A percentile compares a stretch with the other conserved stretches of the same genome.
These are phyloP conservation scores for Lingula anatina DNA, from an alignment of 2,888 invertebrate genomes.

Conservation along the genomic window DNA sequence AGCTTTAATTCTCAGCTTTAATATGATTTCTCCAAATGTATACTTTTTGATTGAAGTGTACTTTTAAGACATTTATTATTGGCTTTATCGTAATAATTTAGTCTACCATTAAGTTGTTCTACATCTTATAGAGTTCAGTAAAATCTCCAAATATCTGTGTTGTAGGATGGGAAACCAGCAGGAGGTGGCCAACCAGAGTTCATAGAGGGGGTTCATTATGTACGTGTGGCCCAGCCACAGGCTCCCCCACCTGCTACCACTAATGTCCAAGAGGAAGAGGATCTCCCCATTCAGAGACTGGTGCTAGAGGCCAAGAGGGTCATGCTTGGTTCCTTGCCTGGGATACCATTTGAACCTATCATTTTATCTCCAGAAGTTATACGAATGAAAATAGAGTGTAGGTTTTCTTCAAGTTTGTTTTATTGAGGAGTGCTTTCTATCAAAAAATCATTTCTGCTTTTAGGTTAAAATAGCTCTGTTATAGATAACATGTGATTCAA, in stretches of 20 bases:
- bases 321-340: slow-evolving; percentile 79
- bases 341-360: slow-evolving; percentile 70
- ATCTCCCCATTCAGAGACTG: slow-evolving; percentile 2
- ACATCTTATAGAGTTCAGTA: too few species aligned
- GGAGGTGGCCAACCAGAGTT: background rate
- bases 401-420: too few species aligned
- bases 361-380: slow-evolving; percentile 55
- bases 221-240: background rate
- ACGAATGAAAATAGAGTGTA: slow-evolving; percentile 24
- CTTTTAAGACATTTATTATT: too few species aligned
- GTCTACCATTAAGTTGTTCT: too few species aligned
- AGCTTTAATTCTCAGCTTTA: too few species aligned
- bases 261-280: background rate
- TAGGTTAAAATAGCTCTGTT: slow-evolving; percentile 2
- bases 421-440: background rate
- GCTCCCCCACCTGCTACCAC: background rate
- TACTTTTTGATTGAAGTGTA: too few species aligned
- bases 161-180: slow-evolving; percentile 4
- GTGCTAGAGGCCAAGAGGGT: slow-evolving; percentile 68
- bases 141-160: too few species aligned
- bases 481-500: slow-evolving; percentile 2
- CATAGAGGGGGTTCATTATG: background rate
- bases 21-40: too few species aligned
- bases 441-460: too few species aligned
- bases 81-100: too few species aligned